A percentile compares a stretch with the other conserved stretches of the same genome.
Conservation (phyloP, 2,113 vertebrate species). For the Vireo altiloquus region DNA sequence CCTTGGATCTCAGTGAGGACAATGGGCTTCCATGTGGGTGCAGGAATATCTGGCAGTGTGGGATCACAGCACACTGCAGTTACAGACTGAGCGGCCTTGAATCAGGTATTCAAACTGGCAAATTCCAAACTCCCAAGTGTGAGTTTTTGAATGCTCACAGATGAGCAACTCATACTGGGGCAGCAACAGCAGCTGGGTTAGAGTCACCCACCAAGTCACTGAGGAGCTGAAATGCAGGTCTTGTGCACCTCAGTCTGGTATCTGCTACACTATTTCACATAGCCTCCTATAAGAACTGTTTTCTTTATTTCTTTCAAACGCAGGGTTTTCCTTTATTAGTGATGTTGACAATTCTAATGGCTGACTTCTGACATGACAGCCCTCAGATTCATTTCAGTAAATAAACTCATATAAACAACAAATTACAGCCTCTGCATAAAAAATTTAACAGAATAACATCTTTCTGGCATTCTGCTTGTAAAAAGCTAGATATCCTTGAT, state of each 20-base stretch:
- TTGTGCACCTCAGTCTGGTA: not conserved
- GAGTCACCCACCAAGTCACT: not conserved
- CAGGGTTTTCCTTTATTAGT: not conserved
- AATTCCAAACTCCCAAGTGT: not conserved
- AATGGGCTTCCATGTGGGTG: accelerated
- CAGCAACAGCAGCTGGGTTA: not conserved
- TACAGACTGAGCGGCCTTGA: not conserved
- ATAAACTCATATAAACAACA: not conserved
- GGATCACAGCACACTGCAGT: not conserved
- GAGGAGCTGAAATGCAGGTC: not conserved
- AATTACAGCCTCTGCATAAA: not conserved
- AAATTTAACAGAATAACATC: not conserved
- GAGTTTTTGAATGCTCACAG: not conserved
- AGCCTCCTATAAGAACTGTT: not conserved
- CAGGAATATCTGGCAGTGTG: not conserved
- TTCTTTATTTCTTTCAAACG: not conserved
- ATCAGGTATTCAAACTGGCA: not conserved
- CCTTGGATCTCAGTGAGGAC: not conserved
- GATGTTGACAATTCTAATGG: not conserved
- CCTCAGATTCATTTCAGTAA: not conserved
- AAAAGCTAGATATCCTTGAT: not conserved
- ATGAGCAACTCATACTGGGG: not conserved
- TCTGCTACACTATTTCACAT: not conserved
- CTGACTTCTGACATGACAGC: not conserved
- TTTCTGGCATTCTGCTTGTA: not conserved